phyloP scores from a whole-genome alignment of 2,797 vertebrate species.

The Xiphorhynchus erythropygius region DNA sequence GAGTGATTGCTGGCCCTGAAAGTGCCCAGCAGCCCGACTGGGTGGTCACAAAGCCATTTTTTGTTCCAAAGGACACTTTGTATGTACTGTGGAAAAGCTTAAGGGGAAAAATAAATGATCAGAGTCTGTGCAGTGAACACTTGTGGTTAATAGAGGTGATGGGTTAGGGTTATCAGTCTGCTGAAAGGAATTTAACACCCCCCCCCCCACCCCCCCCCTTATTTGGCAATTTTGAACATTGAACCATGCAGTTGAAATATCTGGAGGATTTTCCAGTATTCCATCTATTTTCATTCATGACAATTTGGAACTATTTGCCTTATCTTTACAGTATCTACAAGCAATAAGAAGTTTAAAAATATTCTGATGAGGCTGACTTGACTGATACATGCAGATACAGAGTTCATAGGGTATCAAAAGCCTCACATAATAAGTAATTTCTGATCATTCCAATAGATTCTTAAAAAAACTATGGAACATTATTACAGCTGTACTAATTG shows the following conservation, averaged over 20 bases:
- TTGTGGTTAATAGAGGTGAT: not conserved
- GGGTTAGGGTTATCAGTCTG: not conserved
- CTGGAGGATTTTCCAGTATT: not conserved
- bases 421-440: not conserved
- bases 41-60: not conserved
- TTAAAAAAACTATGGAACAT: not conserved
- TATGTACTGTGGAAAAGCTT: not conserved
- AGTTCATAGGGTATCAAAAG: not conserved
- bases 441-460: not conserved
- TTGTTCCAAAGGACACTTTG: not conserved
- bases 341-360: constrained; percentile 10
- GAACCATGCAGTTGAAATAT: not conserved
- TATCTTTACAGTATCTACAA: not conserved
- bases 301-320: constrained; percentile 27
- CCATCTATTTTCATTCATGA: constrained; percentile 12
- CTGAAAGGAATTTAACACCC: not conserved
- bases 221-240: not conserved
- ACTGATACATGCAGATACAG: not conserved
- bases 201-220: accelerated
- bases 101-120: not conserved
- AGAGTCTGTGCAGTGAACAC: not conserved
- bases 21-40: not conserved
- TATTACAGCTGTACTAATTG: not conserved
- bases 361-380: not conserved
- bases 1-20: not conserved